Conservation (phyloP, 2,888 invertebrate species). For the Zhengitettix transpicula region DNA sequence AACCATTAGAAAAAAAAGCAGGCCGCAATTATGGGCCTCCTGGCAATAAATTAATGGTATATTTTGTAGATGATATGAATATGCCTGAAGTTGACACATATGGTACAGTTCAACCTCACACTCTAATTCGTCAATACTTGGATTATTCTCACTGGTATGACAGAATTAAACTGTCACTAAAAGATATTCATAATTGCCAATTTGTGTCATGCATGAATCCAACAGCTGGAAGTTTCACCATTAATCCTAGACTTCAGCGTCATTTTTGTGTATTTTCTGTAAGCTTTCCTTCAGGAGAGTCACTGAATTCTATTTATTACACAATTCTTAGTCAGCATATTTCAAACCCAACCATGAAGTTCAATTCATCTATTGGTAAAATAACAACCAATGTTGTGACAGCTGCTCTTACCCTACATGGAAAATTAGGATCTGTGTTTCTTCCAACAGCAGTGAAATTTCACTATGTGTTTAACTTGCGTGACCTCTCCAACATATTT, state of each 20-base stretch:
- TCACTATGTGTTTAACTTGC: slow-evolving; percentile 83
- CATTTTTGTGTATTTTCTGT: slow-evolving; percentile 78
- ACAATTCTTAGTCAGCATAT: slow-evolving; percentile 69
- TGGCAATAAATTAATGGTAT: slow-evolving; percentile 77
- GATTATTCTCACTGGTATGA: slow-evolving; percentile 96
- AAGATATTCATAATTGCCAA: slow-evolving; percentile 85
- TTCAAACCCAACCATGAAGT: slow-evolving; percentile 45
- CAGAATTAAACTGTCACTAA: slow-evolving; percentile 62
- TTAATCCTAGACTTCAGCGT: slow-evolving; percentile 74
- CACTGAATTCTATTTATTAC: slow-evolving; percentile 65
- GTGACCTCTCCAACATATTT: slow-evolving; percentile 86
- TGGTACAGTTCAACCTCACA: slow-evolving; percentile 90
- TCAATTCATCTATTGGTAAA: slow-evolving; percentile 38
- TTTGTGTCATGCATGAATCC: slow-evolving; percentile 95
- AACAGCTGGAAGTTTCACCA: slow-evolving; percentile 86
- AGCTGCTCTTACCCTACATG: slow-evolving; percentile 60
- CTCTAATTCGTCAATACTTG: slow-evolving; percentile 79
- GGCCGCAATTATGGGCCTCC: slow-evolving; percentile 87
- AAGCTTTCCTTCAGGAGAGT: slow-evolving; percentile 69
- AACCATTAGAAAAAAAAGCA: slow-evolving; percentile 87
- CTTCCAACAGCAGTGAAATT: slow-evolving; percentile 89
- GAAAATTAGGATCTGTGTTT: slow-evolving; percentile 55
- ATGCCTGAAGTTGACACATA: slow-evolving; percentile 94
- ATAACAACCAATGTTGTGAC: slow-evolving; percentile 43
- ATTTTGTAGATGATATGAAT: slow-evolving; percentile 91